phyloP scores from a whole-genome alignment of 2,797 vertebrate species.

The Falco biarmicus region DNA sequence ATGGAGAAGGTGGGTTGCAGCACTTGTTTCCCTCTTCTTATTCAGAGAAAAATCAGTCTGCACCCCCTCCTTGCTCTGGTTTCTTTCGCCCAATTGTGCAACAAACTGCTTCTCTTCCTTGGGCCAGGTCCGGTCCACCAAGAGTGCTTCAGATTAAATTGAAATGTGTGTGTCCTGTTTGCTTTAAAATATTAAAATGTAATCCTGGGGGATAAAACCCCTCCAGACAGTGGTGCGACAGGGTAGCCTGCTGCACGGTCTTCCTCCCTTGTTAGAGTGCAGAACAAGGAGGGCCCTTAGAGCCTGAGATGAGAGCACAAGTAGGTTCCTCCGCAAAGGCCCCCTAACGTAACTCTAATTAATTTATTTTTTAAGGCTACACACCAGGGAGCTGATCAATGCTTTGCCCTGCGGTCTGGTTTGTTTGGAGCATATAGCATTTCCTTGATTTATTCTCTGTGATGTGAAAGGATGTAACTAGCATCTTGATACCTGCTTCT shows the following conservation, averaged over 20 bases:
- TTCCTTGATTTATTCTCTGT: background rate
- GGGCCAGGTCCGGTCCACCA: accelerated
- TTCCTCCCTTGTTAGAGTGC: background rate
- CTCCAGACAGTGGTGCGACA: background rate
- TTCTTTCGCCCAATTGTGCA: background rate
- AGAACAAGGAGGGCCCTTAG: background rate
- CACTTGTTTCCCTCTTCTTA: accelerated
- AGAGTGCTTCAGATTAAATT: background rate
- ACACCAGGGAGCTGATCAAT: background rate
- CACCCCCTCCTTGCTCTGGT: background rate
- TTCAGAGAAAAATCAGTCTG: accelerated
- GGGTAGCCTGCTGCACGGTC: background rate
- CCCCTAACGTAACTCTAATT: background rate
- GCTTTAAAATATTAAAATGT: background rate
- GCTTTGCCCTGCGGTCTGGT: background rate
- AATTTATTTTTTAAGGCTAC: background rate
- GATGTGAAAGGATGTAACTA: background rate
- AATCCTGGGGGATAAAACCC: background rate
- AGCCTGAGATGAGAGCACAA: background rate
- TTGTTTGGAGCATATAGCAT: background rate
- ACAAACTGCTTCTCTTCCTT: background rate
- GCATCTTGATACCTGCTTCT: background rate
- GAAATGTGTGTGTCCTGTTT: background rate
- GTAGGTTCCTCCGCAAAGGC: background rate
- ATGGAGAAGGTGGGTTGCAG: background rate